Evolutionary conservation across 2,888 invertebrate species (phyloP), one percentile per base, ranked within the genome.

Genomic region (Leucoma salicis): DNA sequence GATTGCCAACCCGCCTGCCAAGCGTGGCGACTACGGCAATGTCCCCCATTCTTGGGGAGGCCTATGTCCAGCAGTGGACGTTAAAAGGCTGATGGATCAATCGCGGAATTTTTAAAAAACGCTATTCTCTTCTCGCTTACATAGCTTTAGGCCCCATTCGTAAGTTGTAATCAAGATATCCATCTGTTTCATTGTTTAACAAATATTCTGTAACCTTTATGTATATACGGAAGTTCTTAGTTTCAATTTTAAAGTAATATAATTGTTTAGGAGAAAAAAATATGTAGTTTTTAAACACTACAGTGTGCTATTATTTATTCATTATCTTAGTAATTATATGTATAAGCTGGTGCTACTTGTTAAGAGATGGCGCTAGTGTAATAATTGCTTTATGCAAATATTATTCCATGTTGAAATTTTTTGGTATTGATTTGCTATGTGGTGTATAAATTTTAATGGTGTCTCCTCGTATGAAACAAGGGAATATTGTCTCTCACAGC

Each of bases 351-450:
- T 0, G 47, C 69, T 70, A 66, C 46, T 52, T 51, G 48, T 34
- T 27, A 54, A 60, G 3, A 68, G 69, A 66, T 69, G 70, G 63
- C 65, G 58, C 13, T 40, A 50, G 39, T n/a, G 31, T 35, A 29
- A 12, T 2, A 14, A 5, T 34, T 13, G 14, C n/a, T n/a, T n/a
- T n/a, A n/a, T n/a, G n/a, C n/a, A n/a, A n/a, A n/a, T n/a, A n/a
- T n/a, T n/a, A n/a, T n/a, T n/a, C n/a, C n/a, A n/a, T n/a, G n/a
- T n/a, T n/a, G n/a, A n/a, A n/a, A n/a, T n/a, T n/a, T n/a, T n/a
- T n/a, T n/a, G n/a, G n/a, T n/a, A n/a, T n/a, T n/a, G n/a, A n/a
- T n/a, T n/a, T n/a, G n/a, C n/a, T n/a, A n/a, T n/a, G n/a, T n/a
- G n/a, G n/a, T n/a, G n/a, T n/a, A n/a, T n/a, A n/a, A n/a, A n/a